Conservation (phyloP, 2,888 invertebrate species). For the Tanypteryx hageni region DNA sequence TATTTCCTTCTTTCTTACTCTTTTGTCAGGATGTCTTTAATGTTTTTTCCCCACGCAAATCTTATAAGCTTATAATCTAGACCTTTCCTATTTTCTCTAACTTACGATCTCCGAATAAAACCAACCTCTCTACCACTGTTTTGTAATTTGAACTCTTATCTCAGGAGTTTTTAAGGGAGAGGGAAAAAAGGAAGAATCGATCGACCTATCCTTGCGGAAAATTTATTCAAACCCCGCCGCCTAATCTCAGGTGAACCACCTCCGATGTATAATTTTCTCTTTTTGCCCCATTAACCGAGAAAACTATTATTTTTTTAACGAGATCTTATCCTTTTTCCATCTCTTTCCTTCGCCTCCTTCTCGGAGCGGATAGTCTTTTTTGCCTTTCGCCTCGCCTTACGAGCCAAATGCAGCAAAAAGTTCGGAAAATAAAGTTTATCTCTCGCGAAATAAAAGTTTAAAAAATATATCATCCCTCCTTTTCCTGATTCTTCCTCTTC, state of each 20-base stretch:
- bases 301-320: neutral
- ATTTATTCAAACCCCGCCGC: neutral
- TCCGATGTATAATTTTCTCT: constrained; percentile 20
- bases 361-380: neutral
- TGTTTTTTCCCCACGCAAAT: too few species aligned
- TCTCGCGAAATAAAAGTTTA: neutral
- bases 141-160: neutral
- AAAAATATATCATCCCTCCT: neutral
- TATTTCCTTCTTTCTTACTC: too few species aligned
- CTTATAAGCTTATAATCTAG: too few species aligned
- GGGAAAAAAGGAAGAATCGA: neutral
- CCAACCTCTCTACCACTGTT: neutral
- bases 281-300: neutral
- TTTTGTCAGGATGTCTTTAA: too few species aligned
- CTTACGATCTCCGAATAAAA: neutral
- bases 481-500: too few species aligned
- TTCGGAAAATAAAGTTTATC: neutral
- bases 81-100: too few species aligned
- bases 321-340: neutral
- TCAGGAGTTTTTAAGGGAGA: neutral
- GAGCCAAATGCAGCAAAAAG: neutral
- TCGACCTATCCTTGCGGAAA: neutral
- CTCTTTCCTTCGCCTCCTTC: neutral
- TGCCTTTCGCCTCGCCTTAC: neutral
- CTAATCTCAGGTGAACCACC: constrained; percentile 16